These are phyloP conservation scores for Arnoldichthys spilopterus DNA, from an alignment of 2,797 vertebrate species.

Conservation along the genomic window DNA sequence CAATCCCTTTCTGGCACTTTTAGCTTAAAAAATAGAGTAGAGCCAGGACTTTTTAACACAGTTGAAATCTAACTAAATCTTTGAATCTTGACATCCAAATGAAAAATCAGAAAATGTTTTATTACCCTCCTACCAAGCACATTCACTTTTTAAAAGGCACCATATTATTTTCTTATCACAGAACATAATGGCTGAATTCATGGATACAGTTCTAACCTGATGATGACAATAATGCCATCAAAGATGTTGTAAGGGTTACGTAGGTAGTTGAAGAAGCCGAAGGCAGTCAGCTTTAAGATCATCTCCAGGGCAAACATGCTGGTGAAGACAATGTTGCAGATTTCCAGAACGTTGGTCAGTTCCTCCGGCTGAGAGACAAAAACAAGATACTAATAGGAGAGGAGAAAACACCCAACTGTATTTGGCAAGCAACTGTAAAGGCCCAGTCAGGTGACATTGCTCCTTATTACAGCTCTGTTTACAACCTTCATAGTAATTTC, in stretches of 20 bases:
- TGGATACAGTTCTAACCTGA: slow-evolving; percentile 79
- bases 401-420: background rate
- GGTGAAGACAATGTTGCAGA: slow-evolving; percentile 98
- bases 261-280: slow-evolving; percentile 92
- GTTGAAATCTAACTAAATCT: too few relatives aligned
- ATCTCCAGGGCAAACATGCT: slow-evolving; percentile 98
- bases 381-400: background rate
- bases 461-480: too few relatives aligned
- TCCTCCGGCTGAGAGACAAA: slow-evolving; percentile 86
- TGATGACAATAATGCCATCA: slow-evolving; percentile 95
- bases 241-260: slow-evolving; percentile 96
- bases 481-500: too few relatives aligned
- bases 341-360: slow-evolving; percentile 93
- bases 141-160: too few relatives aligned
- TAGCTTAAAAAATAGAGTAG: too few relatives aligned
- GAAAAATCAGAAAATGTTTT: too few relatives aligned
- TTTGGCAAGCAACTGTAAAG: background rate
- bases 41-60: too few relatives aligned
- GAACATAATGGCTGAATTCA: background rate
- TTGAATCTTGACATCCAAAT: too few relatives aligned
- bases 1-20: too few relatives aligned
- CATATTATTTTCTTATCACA: too few relatives aligned
- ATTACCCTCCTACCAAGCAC: too few relatives aligned
- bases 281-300: slow-evolving; percentile 94
- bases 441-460: too few relatives aligned